phyloP scores from a whole-genome alignment of 2,888 invertebrate genomes.

The Cataglyphis livida region DNA sequence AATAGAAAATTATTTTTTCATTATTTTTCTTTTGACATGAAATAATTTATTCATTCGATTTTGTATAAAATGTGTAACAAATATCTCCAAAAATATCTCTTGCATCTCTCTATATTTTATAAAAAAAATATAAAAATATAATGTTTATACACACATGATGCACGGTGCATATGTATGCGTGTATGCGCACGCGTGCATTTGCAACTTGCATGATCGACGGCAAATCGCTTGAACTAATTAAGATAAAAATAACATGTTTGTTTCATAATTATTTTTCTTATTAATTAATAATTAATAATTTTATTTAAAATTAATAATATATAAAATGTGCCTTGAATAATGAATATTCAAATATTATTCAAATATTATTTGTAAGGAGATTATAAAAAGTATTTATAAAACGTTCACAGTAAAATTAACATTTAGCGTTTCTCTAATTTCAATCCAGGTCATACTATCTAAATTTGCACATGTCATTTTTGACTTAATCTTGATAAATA shows the following conservation, averaged over 20 bases:
- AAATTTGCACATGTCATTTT: not conserved
- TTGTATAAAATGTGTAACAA: not conserved
- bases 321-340: not conserved
- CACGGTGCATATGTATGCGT: not conserved
- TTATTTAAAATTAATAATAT: slow-evolving; percentile 10
- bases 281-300: not conserved
- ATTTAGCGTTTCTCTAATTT: not conserved
- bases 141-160: not conserved
- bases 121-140: not conserved
- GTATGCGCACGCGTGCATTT: not conserved
- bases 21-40: not conserved
- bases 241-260: not conserved
- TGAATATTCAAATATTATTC: not conserved
- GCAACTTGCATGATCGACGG: not conserved
- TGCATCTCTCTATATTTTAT: not conserved
- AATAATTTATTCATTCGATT: slow-evolving; percentile 14
- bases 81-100: slow-evolving; percentile 16
- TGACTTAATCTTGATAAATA: not conserved
- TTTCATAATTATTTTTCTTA: not conserved
- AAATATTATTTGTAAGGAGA: not conserved
- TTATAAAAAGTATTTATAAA: not conserved
- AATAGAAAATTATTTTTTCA: slow-evolving; percentile 1
- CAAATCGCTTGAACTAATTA: slow-evolving; percentile 14
- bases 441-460: not conserved
- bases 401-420: not conserved